Evolutionary conservation across 2,888 invertebrate species (phyloP), one percentile per base, ranked within the genome.

Genomic region (Crematogaster levior): DNA sequence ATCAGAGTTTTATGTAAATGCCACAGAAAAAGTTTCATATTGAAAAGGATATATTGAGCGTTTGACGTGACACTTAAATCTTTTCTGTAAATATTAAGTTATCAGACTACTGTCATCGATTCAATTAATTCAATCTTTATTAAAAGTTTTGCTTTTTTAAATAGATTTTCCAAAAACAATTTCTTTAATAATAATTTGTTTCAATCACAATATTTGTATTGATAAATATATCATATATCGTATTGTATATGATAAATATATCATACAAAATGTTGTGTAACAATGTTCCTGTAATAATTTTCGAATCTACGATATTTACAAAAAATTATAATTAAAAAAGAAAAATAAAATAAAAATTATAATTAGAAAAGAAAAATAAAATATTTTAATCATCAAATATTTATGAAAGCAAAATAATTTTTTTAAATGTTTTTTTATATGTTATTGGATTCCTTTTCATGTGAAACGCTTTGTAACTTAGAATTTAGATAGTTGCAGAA

Each of bases 91-190:
- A 73, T 30, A 87, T 94, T 6, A 89, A 87, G 65, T 84, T 56
- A 48, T 83, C 83, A 34, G 83, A 89, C 65, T 92, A 53, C 85
- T n/a, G n/a, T n/a, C 90, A 30, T 75, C 83, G 7, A 83, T 91
- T 63, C 90, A 91, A 80, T 86, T 65, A n/a, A n/a, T n/a, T n/a
- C n/a, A n/a, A 60, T 92, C 93, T n/a, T 87, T 93, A 66, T 82
- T 93, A 63, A 90, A 93, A 75, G 93, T 93, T 82, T 68, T 70
- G n/a, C n/a, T 58, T 81, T 80, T 53, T n/a, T 34, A 56, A 6
- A 72, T 3, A 60, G 30, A 51, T 40, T 70, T 66, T 46, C 6
- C 21, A 43, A 46, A n/a, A n/a, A n/a, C n/a, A n/a, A n/a, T n/a
- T n/a, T n/a, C n/a, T n/a, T n/a, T n/a, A n/a, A n/a, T n/a, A n/a